Conservation (phyloP, 2,888 invertebrate species). For the Hydrotaea diabolus region DNA sequence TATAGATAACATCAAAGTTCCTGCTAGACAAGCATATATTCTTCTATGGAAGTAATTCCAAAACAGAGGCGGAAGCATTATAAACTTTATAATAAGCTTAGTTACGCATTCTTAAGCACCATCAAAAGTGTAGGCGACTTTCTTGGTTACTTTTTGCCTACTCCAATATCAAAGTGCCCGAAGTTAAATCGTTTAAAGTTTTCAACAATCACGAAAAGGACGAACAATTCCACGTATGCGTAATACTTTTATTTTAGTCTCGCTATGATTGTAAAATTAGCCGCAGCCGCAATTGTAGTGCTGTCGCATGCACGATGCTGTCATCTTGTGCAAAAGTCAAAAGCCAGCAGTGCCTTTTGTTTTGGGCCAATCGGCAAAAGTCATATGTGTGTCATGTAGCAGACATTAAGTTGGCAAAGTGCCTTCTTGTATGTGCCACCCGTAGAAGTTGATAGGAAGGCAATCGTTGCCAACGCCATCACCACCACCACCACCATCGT, state of each 20-base stretch:
- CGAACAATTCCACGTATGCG: too few relatives aligned
- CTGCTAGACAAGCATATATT: too few relatives aligned
- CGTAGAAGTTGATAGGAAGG: background rate
- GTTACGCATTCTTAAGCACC: too few relatives aligned
- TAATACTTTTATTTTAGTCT: background rate
- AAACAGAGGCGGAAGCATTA: too few relatives aligned
- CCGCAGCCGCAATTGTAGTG: background rate
- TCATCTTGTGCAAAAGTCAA: background rate
- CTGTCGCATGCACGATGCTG: constrained; percentile 16
- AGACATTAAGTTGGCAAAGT: constrained; percentile 54
- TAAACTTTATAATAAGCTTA: too few relatives aligned
- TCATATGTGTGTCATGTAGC: constrained; percentile 31
- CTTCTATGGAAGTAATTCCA: too few relatives aligned
- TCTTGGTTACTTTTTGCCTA: too few relatives aligned
- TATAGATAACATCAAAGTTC: too few relatives aligned
- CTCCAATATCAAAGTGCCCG: too few relatives aligned
- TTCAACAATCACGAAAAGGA: too few relatives aligned
- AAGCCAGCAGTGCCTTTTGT: background rate
- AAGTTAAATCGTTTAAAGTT: too few relatives aligned
- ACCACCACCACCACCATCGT: constrained; percentile 26
- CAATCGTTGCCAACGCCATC: background rate
- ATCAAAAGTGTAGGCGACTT: too few relatives aligned
- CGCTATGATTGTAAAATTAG: background rate
- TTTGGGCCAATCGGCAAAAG: background rate
- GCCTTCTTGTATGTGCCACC: constrained; percentile 26